Conservation (phyloP, 1,140 invertebrate genomes). For the Pseudomyrmex gracilis region DNA sequence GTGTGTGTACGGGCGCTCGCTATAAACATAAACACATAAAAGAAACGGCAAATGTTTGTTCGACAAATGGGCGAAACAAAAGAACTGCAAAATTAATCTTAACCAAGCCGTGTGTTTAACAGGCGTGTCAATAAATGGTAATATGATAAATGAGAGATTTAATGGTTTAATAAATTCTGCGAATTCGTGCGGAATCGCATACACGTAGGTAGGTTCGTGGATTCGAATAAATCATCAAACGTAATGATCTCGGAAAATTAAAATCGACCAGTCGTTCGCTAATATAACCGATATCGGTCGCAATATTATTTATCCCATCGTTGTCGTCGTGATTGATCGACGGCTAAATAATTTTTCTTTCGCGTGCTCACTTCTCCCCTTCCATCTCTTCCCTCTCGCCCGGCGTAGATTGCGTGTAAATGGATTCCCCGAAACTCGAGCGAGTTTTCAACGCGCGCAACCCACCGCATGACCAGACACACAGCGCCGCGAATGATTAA, state of each 20-base stretch:
- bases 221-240: slow-evolving; percentile 37
- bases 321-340: slow-evolving; percentile 16
- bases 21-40: neutral
- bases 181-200: slow-evolving; percentile 1
- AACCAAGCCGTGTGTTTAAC: neutral
- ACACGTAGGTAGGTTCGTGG: neutral
- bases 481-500: slow-evolving; percentile 44
- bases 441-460: slow-evolving; percentile 17
- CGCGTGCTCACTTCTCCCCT: no score
- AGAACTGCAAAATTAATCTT: slow-evolving; percentile 11
- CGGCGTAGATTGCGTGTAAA: slow-evolving; percentile 32
- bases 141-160: slow-evolving; percentile 19
- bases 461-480: slow-evolving; percentile 9
- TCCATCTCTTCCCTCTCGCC: neutral
- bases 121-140: neutral
- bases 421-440: slow-evolving; percentile 4
- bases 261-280: slow-evolving; percentile 17
- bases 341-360: slow-evolving; percentile 35
- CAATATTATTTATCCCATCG: slow-evolving; percentile 19
- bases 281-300: slow-evolving; percentile 15
- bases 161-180: slow-evolving; percentile 26
- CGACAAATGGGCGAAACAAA: no score
- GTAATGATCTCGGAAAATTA: slow-evolving; percentile 30
- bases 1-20: no score
- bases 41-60: neutral